Conservation (phyloP, 2,113 vertebrate species). For the Nymphicus hollandicus region DNA sequence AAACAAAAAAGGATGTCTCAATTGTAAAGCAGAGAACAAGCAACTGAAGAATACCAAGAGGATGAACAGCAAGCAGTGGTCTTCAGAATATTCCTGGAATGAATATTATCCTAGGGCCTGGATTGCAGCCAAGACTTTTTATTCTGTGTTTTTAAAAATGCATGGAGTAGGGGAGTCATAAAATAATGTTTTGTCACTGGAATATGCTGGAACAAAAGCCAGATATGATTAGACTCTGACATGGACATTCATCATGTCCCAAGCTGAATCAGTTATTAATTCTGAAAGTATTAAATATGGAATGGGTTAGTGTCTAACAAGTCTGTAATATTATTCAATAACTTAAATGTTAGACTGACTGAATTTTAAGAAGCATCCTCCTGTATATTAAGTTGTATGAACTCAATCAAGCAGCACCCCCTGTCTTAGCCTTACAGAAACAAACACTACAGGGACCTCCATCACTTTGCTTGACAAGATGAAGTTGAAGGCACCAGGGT, state of each 20-base stretch:
- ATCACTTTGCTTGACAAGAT: neutral
- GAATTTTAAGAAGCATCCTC: neutral
- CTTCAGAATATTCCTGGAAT: constrained; percentile 66
- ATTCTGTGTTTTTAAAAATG: constrained; percentile 70
- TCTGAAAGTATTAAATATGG: constrained; percentile 54
- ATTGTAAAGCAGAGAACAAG: constrained; percentile 16
- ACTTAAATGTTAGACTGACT: constrained; percentile 9
- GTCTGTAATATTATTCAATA: constrained; percentile 21
- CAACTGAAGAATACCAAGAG: constrained; percentile 33
- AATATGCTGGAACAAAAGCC: constrained; percentile 63
- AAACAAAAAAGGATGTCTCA: neutral
- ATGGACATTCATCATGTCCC: constrained; percentile 58
- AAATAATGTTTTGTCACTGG: constrained; percentile 67
- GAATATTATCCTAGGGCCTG: constrained; percentile 68
- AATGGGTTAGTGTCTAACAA: constrained; percentile 30
- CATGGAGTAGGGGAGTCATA: constrained; percentile 50
- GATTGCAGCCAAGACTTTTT: constrained; percentile 67
- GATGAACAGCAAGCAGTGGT: constrained; percentile 34
- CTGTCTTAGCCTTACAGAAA: neutral
- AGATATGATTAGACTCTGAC: constrained; percentile 59
- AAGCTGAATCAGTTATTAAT: constrained; percentile 56
- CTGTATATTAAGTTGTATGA: neutral
- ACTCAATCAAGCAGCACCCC: neutral
- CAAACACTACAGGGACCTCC: neutral
- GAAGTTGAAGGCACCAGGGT: neutral